Evolutionary conservation across 2,888 invertebrate genomes (phyloP).

Genomic region (Abrostola triplasia): DNA sequence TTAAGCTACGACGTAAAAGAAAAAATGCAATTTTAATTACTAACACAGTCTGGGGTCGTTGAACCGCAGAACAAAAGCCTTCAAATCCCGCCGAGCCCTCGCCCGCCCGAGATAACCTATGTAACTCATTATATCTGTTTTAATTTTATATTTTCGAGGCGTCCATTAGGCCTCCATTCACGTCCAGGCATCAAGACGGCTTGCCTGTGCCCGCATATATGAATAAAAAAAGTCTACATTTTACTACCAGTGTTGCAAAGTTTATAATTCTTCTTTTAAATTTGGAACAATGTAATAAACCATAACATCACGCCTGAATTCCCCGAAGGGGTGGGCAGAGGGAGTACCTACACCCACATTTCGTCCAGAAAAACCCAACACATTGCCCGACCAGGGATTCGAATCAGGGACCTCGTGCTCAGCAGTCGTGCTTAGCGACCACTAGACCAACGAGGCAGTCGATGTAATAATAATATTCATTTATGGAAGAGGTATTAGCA

Average conservation of each 20-base stretch:
- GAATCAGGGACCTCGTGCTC: too few relatives aligned
- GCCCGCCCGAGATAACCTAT: slow-evolving; percentile 72
- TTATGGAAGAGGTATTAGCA: too few relatives aligned
- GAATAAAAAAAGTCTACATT: slow-evolving; percentile 61
- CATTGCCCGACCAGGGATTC: too few relatives aligned
- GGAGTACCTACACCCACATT: too few relatives aligned
- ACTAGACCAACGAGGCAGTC: too few relatives aligned
- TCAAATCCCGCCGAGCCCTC: slow-evolving; percentile 68
- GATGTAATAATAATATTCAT: too few relatives aligned
- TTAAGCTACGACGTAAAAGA: slow-evolving; percentile 53
- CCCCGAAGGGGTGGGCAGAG: too few relatives aligned
- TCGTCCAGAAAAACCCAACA: too few relatives aligned
- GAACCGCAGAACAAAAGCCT: slow-evolving; percentile 77
- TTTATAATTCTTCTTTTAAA: background rate
- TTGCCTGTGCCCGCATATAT: slow-evolving; percentile 68
- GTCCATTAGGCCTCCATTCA: slow-evolving; percentile 82
- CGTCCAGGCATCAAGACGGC: slow-evolving; percentile 68
- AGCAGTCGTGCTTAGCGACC: too few relatives aligned
- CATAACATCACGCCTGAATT: too few relatives aligned
- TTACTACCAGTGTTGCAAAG: slow-evolving; percentile 54
- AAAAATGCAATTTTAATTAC: slow-evolving; percentile 78
- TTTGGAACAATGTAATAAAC: too few relatives aligned
- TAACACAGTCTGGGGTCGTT: slow-evolving; percentile 65
- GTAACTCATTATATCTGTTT: slow-evolving; percentile 81
- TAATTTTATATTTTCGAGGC: slow-evolving; percentile 82